A percentile compares a stretch with the other conserved stretches of the same genome.
These are phyloP conservation scores for Gavia stellata DNA, from an alignment of 2,113 vertebrate genomes.

Conservation along the genomic window DNA sequence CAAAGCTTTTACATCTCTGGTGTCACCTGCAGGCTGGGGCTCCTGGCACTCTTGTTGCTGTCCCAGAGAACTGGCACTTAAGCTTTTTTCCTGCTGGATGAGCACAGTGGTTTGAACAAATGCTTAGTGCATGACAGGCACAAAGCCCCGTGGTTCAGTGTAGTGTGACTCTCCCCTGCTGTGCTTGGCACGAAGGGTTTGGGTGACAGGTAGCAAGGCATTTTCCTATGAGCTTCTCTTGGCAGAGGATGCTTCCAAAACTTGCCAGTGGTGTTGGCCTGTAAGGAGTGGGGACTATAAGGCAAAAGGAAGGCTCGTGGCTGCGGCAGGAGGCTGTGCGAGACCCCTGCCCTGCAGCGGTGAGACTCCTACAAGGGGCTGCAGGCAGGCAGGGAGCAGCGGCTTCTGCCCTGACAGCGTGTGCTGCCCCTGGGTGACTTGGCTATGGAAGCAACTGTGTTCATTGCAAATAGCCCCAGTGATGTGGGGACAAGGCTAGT, in stretches of 20 bases:
- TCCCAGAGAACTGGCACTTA: too few relatives aligned
- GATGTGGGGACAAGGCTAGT: neutral
- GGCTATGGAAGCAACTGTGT: neutral
- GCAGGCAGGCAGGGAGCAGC: neutral
- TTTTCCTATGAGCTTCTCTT: neutral
- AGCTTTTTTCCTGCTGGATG: neutral
- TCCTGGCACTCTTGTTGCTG: neutral
- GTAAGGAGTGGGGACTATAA: neutral
- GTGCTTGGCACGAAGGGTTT: fast-evolving
- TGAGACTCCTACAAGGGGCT: neutral
- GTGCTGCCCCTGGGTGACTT: neutral
- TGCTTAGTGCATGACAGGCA: fast-evolving
- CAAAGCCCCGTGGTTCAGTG: neutral
- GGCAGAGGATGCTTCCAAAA: neutral
- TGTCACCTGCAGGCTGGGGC: neutral
- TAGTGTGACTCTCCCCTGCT: fast-evolving
- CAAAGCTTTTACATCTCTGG: neutral
- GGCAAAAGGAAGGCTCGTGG: fast-evolving
- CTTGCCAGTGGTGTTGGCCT: too few relatives aligned
- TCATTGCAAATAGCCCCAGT: neutral
- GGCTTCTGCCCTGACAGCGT: fast-evolving
- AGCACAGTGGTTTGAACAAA: fast-evolving
- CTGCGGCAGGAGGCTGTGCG: fast-evolving
- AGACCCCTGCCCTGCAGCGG: neutral
- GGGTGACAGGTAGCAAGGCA: neutral